These are phyloP conservation scores for Matsumyia berberina DNA, from an alignment of 2,888 invertebrate species.

Conservation along the genomic window DNA sequence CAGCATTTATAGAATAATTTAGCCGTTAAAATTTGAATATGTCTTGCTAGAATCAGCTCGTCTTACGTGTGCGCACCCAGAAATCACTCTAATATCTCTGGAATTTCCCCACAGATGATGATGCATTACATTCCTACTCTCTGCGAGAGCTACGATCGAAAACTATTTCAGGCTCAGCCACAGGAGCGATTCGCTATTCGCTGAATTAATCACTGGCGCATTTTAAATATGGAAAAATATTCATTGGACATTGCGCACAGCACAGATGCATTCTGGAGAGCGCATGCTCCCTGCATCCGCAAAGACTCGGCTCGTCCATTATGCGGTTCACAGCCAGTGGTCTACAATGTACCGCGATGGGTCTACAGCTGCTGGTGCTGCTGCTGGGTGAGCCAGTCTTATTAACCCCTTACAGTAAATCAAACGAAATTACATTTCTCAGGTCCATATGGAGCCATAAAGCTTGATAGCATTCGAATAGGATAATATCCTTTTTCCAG, in stretches of 20 bases:
- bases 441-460: slow-evolving; percentile 76
- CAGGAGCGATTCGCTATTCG: slow-evolving; percentile 70
- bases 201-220: slow-evolving; percentile 73
- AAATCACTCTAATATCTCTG: slow-evolving; percentile 62
- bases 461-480: slow-evolving; percentile 74
- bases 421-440: slow-evolving; percentile 75
- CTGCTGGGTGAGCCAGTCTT: slow-evolving; percentile 73
- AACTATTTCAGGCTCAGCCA: slow-evolving; percentile 54
- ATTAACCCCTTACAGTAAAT: slow-evolving; percentile 76
- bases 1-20: slow-evolving; percentile 60
- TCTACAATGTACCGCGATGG: slow-evolving; percentile 53
- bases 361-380: slow-evolving; percentile 62
- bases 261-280: slow-evolving; percentile 54
- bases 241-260: slow-evolving; percentile 69
- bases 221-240: slow-evolving; percentile 76
- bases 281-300: slow-evolving; percentile 55
- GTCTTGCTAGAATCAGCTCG: slow-evolving; percentile 50
- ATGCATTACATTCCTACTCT: slow-evolving; percentile 45
- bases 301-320: slow-evolving; percentile 51
- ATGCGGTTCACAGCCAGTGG: slow-evolving; percentile 73
- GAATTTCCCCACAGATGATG: slow-evolving; percentile 56
- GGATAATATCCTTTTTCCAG: slow-evolving; percentile 68
- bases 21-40: slow-evolving; percentile 73
- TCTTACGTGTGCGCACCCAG: slow-evolving; percentile 55
- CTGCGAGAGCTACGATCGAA: slow-evolving; percentile 51